Evolutionary conservation across 2,888 invertebrate species (phyloP).

Genomic region (Tetranychus truncatus): DNA sequence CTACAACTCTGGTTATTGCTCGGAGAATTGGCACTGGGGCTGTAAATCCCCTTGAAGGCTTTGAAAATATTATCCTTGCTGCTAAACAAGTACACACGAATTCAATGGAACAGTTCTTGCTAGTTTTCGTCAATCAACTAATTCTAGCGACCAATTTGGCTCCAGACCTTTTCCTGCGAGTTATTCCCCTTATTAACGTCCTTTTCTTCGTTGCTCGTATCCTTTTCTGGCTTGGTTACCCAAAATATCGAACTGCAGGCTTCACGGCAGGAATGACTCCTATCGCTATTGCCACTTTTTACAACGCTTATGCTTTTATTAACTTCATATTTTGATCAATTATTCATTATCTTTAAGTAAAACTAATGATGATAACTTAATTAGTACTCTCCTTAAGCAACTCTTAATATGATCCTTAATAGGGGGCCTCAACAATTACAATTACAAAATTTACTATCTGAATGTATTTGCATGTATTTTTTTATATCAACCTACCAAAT

Average conservation of each 20-base stretch:
- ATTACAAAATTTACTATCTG: too few species aligned
- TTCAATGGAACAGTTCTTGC: constrained; percentile 17
- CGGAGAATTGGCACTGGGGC: constrained; percentile 2
- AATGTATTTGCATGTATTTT: too few species aligned
- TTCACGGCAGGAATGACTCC: neutral
- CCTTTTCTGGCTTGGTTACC: constrained; percentile 19
- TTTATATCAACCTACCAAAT: too few species aligned
- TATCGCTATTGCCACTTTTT: neutral
- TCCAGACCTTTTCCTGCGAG: constrained; percentile 4
- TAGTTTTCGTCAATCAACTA: constrained; percentile 11
- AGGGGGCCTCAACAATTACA: too few species aligned
- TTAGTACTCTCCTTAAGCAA: too few species aligned
- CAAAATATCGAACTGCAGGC: constrained; percentile 15
- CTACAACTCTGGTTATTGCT: neutral
- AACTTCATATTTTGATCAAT: neutral
- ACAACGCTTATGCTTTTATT: neutral
- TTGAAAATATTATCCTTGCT: neutral
- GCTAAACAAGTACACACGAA: constrained; percentile 16
- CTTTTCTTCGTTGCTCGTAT: constrained; percentile 15
- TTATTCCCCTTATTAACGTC: constrained; percentile 16
- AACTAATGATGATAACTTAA: too few species aligned
- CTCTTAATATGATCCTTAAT: too few species aligned
- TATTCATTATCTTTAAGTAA: neutral
- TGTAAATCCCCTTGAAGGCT: constrained; percentile 12
- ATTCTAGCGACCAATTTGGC: constrained; percentile 6